Conservation (phyloP, 2,113 vertebrate species). For the Elephas maximus region DNA sequence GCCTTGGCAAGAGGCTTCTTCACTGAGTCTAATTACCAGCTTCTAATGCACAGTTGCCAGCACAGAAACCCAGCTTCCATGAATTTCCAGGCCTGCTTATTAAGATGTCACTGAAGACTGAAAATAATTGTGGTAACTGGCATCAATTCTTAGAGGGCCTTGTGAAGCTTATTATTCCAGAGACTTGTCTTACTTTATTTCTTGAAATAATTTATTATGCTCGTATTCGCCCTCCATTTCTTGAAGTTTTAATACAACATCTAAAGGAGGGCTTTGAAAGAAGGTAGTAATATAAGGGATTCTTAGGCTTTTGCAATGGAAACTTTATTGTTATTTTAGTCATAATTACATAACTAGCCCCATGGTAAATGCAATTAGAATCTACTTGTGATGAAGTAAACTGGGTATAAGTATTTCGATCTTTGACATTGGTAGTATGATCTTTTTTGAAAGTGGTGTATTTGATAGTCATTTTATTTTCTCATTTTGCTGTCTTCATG, state of each 20-base stretch:
- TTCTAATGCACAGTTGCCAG: slow-evolving; percentile 21
- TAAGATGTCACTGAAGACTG: slow-evolving; percentile 66
- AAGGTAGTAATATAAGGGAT: slow-evolving; percentile 30
- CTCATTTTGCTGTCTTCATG: slow-evolving; percentile 7
- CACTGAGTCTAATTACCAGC: slow-evolving; percentile 1
- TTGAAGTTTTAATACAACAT: slow-evolving; percentile 12
- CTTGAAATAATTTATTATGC: slow-evolving; percentile 59
- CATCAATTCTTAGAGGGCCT: slow-evolving; percentile 36
- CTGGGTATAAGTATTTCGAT: neutral
- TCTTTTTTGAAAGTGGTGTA: neutral
- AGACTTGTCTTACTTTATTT: slow-evolving; percentile 56
- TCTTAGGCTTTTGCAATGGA: neutral
- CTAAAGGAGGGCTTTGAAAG: slow-evolving; percentile 49
- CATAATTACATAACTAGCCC: neutral
- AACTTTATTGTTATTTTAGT: slow-evolving; percentile 53
- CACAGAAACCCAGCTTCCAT: neutral
- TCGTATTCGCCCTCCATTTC: neutral
- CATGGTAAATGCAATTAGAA: neutral
- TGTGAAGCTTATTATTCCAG: slow-evolving; percentile 51
- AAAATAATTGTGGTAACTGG: slow-evolving; percentile 67
- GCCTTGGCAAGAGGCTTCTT: neutral
- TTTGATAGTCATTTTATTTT: slow-evolving; percentile 45
- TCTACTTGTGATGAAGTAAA: neutral
- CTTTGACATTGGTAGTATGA: neutral
- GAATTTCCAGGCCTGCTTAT: slow-evolving; percentile 62